Conservation (phyloP, 2,888 invertebrate species). For the Aphidoletes aphidimyza region DNA sequence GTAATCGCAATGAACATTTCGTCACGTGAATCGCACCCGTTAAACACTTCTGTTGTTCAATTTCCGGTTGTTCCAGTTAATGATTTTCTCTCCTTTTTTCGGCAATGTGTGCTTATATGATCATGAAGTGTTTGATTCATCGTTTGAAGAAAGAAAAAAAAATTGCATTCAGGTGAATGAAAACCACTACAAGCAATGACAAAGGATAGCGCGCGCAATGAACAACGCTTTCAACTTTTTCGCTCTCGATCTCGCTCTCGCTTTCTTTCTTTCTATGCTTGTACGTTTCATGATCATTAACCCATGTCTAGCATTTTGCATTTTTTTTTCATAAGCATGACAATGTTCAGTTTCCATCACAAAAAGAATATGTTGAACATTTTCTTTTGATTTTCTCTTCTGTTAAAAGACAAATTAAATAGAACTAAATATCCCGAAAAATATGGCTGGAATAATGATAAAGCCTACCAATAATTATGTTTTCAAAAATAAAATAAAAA, state of each 20-base stretch:
- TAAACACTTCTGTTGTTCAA: constrained; percentile 28
- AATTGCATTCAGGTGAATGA: constrained; percentile 40
- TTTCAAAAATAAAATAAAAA: constrained; percentile 16
- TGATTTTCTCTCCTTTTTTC: neutral
- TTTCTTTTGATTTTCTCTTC: neutral
- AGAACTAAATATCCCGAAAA: constrained; percentile 23
- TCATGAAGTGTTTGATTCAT: constrained; percentile 39
- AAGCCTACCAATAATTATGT: constrained; percentile 42
- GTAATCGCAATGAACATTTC: constrained; percentile 21
- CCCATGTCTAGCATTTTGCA: too few relatives aligned
- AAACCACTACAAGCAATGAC: neutral
- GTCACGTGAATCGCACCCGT: constrained; percentile 53
- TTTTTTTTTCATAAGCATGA: too few relatives aligned
- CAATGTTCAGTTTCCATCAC: too few relatives aligned
- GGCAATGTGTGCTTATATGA: neutral
- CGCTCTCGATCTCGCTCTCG: neutral
- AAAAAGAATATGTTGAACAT: neutral
- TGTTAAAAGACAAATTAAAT: constrained; percentile 34
- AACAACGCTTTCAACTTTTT: neutral
- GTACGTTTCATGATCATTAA: too few relatives aligned
- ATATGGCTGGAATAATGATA: constrained; percentile 42
- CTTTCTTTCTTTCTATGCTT: neutral
- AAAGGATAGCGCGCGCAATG: constrained; percentile 20
- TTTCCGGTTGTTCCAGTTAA: constrained; percentile 51
- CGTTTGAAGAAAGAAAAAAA: neutral